Evolutionary conservation across 2,888 invertebrate species (phyloP).

Genomic region (Dasypogon diadema): DNA sequence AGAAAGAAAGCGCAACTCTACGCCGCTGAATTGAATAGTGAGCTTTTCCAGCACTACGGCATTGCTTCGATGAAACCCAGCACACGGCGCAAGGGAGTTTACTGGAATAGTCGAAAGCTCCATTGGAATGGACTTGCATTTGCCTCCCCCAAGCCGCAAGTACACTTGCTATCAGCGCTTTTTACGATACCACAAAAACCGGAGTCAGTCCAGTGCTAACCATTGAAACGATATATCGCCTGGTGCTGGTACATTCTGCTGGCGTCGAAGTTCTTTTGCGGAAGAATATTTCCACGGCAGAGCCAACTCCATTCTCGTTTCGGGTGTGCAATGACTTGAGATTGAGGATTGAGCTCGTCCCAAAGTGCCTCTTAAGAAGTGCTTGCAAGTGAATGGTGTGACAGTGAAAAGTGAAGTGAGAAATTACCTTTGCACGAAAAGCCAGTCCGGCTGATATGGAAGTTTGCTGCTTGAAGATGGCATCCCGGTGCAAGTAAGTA

Average conservation of each 20-base stretch:
- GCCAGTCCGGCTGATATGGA: slow-evolving; percentile 21
- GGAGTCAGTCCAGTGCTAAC: slow-evolving; percentile 34
- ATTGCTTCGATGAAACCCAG: not conserved
- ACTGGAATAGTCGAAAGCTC: slow-evolving; percentile 7
- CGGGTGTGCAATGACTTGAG: slow-evolving; percentile 33
- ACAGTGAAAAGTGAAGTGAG: slow-evolving; percentile 30
- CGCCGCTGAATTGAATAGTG: not conserved
- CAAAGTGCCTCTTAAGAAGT: slow-evolving; percentile 15
- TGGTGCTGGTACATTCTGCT: not conserved
- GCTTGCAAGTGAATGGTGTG: slow-evolving; percentile 8
- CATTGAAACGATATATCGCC: not conserved
- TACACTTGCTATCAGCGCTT: slow-evolving; percentile 5
- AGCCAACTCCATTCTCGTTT: not conserved
- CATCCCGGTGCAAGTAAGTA: slow-evolving; percentile 49
- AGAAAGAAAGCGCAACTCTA: not conserved
- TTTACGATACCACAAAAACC: not conserved
- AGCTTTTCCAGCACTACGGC: slow-evolving; percentile 4
- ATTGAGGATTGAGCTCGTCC: not conserved
- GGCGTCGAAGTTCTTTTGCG: slow-evolving; percentile 1
- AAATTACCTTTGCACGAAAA: not conserved
- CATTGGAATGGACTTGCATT: not conserved
- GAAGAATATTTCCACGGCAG: slow-evolving; percentile 2
- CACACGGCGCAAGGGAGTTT: slow-evolving; percentile 14
- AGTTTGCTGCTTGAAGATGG: slow-evolving; percentile 48
- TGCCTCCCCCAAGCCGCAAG: slow-evolving; percentile 1